Percentiles rank a stretch among this genome's conserved stretches.
phyloP scores from a whole-genome alignment of 2,797 vertebrate genomes.

The Phataginus tetradactyla region DNA sequence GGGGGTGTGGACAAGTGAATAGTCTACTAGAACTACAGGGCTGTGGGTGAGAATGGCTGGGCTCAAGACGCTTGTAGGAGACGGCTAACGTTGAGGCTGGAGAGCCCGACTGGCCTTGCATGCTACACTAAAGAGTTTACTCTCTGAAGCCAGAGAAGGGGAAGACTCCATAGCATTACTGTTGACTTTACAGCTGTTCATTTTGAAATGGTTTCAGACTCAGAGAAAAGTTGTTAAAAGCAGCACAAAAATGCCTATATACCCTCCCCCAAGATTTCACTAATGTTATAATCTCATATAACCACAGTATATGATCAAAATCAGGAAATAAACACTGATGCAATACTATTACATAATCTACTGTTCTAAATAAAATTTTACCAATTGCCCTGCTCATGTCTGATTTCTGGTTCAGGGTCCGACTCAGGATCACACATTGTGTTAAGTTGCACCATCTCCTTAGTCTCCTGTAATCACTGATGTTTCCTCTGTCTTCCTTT shows the following conservation, averaged over 20 bases:
- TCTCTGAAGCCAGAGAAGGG: neutral
- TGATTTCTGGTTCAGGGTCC: neutral
- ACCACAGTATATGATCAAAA: neutral
- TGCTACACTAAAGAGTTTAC: neutral
- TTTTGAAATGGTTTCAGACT: constrained; percentile 5
- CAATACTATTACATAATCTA: neutral
- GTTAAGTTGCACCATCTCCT: neutral
- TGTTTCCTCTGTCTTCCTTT: neutral
- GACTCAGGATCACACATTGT: neutral
- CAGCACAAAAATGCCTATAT: neutral
- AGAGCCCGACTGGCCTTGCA: fast-evolving
- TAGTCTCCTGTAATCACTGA: neutral
- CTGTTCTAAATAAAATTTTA: neutral
- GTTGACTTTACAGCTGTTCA: neutral
- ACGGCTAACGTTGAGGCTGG: neutral
- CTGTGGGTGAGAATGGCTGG: neutral
- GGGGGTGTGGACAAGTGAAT: neutral
- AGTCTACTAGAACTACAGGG: neutral
- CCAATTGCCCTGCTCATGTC: neutral
- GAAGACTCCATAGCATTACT: neutral
- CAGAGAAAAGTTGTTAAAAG: neutral
- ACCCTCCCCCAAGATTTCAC: neutral
- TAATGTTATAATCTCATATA: neutral
- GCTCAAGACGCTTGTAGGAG: neutral
- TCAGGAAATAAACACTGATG: neutral